phyloP scores from a whole-genome alignment of 2,888 invertebrate species.

The Drosophila imparisetae region DNA sequence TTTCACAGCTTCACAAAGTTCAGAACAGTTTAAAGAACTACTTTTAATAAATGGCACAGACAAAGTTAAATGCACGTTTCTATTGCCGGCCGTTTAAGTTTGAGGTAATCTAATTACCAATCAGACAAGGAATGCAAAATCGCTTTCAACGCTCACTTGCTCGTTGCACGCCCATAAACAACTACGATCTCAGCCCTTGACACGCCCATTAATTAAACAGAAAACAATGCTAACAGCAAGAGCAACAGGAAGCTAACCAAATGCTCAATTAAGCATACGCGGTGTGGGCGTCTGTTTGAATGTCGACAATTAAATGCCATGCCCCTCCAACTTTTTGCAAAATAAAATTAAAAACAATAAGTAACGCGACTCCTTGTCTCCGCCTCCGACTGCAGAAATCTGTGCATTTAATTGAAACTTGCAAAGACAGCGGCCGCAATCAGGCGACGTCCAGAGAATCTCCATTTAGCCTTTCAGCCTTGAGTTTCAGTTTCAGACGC shows the following conservation, averaged over 20 bases:
- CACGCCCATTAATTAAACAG: slow-evolving; percentile 60
- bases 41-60: neutral
- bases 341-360: slow-evolving; percentile 70
- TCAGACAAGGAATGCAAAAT: slow-evolving; percentile 30
- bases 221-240: slow-evolving; percentile 17
- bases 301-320: slow-evolving; percentile 64
- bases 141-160: slow-evolving; percentile 35
- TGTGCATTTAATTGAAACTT: slow-evolving; percentile 74
- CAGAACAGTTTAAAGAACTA: neutral
- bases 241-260: slow-evolving; percentile 25
- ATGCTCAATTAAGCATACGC: slow-evolving; percentile 62
- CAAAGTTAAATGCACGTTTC: neutral
- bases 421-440: slow-evolving; percentile 44
- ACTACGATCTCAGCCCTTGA: slow-evolving; percentile 28
- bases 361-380: neutral
- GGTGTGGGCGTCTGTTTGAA: slow-evolving; percentile 15
- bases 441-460: slow-evolving; percentile 33
- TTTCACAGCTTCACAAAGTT: neutral
- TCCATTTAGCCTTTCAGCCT: slow-evolving; percentile 11
- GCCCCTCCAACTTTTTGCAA: slow-evolving; percentile 53
- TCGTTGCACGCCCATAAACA: slow-evolving; percentile 15
- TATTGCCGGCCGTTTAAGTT: neutral
- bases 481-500: slow-evolving; percentile 13
- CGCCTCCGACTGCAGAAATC: slow-evolving; percentile 50
- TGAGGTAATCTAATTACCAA: slow-evolving; percentile 22